Evolutionary conservation across 2,797 vertebrate genomes (phyloP).

Genomic region (Poeciliopsis infans): DNA sequence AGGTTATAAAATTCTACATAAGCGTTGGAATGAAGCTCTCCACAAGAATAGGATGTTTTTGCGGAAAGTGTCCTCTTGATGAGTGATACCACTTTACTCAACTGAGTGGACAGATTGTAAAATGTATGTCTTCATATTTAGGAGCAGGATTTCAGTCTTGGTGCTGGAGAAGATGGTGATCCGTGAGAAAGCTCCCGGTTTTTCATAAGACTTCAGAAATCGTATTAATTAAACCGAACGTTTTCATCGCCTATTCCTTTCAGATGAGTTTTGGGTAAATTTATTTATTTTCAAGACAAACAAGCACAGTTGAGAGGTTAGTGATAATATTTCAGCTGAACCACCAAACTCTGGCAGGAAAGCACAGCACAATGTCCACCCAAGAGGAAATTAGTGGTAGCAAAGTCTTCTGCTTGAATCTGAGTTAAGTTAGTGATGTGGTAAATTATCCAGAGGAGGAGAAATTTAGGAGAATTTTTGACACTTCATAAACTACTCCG

Average conservation of each 20-base stretch:
- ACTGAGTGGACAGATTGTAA: constrained; percentile 2
- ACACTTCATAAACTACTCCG: neutral
- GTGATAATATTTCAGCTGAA: neutral
- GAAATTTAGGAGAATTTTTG: neutral
- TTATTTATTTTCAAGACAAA: neutral
- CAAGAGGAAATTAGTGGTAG: neutral
- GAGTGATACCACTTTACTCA: neutral
- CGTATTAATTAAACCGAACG: neutral
- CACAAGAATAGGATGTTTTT: constrained; percentile 31
- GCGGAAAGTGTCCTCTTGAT: constrained; percentile 18
- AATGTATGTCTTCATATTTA: neutral
- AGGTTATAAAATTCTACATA: neutral
- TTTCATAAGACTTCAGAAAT: neutral
- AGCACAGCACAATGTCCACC: neutral
- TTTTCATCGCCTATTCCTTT: neutral
- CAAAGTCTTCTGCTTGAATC: neutral
- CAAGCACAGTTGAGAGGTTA: neutral
- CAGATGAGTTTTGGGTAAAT: neutral
- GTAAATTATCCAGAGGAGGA: neutral
- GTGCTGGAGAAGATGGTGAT: no score
- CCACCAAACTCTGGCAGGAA: neutral
- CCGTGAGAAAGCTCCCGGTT: neutral
- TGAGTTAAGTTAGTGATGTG: neutral
- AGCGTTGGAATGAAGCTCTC: constrained; percentile 14
- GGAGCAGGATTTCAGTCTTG: neutral